Base-by-base conservation (phyloP, 2,797 vertebrate genomes). In the Enteromius viviparus region DNA sequence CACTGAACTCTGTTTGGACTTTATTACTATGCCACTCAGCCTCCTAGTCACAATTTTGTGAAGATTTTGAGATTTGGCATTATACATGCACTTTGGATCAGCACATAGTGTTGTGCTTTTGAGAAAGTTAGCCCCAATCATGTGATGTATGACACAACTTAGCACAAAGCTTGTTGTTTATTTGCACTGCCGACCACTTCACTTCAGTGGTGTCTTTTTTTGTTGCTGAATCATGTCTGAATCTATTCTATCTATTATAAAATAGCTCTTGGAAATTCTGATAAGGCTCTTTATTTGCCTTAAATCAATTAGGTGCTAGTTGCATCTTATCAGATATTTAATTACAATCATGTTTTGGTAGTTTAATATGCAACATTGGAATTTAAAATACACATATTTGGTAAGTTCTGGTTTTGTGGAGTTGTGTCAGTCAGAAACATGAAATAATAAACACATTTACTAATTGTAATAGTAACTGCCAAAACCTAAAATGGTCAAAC, bases 51-150 rank as follows among this genome's bases (percentile, higher is more conserved):
- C 29, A n/a, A 23, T 19, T 2, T 29, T 15, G 29, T 62, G 60
- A 47, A 55, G 49, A 34, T 53, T 81, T 47, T 17, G 9, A 23
- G n/a, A 77, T 78, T 64, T 81, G 23, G 72, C 40, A 19, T 17
- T 53, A 14, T 66, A 34, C 80, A 76, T 84, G 80, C 76, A 86
- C 82, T 84, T 72, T 82, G 55, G 53, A 53, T 77, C 42, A 42
- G 29, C 51, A 64, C 17, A 70, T 40, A 23, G 8, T 64, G 42
- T 40, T 23, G 19, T 75, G 66, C 29, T 78, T 75, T 10, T 47
- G 29, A 72, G 34, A 34, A 51, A 66, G 47, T 55, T 6, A 32
- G 68, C 15, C 78, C 21, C 3, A 29, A 55, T 72, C 14, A 29
- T 32, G 26, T 51, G 17, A 49, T 60, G 6, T 3, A 49, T 74